phyloP scores from a whole-genome alignment of 2,113 vertebrate species.

The Dromas ardeola region DNA sequence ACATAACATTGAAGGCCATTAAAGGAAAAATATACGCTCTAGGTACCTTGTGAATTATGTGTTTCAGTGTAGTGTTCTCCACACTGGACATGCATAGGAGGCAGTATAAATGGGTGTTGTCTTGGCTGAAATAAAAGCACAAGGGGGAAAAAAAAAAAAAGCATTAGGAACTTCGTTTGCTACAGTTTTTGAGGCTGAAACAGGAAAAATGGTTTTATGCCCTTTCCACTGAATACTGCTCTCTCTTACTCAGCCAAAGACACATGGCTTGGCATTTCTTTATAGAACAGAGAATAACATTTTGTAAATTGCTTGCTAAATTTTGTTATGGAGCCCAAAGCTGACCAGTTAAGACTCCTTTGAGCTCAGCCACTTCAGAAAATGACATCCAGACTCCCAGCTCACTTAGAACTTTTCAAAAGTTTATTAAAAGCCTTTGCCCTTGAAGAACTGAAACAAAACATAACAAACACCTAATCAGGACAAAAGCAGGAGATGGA shows the following conservation, averaged over 20 bases:
- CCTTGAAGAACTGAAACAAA: not conserved
- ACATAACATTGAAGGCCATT: not conserved
- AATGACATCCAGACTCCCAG: not conserved
- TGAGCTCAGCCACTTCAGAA: not conserved
- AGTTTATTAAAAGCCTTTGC: not conserved
- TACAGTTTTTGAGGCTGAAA: conserved; percentile 1
- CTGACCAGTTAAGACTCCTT: not conserved
- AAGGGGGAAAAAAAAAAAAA: not conserved
- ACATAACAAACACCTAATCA: not conserved
- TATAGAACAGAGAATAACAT: not conserved
- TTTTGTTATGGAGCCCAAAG: not conserved
- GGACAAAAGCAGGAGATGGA: not conserved
- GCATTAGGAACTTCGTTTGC: not conserved
- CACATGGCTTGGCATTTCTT: not conserved
- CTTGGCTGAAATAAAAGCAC: conserved; percentile 82
- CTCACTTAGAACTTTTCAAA: not conserved
- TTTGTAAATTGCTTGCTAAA: not conserved
- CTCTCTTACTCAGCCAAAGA: not conserved
- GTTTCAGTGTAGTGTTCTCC: conserved; percentile 92
- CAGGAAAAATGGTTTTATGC: not conserved
- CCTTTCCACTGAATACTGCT: not conserved
- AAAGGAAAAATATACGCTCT: not conserved
- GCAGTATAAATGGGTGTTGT: conserved; percentile 91
- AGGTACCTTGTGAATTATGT: conserved; percentile 91
- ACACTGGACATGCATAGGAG: conserved; percentile 89